A percentile compares a stretch with the other conserved stretches of the same genome.
phyloP scores from a whole-genome alignment of 2,888 invertebrate genomes.

The Baccha elongata region DNA sequence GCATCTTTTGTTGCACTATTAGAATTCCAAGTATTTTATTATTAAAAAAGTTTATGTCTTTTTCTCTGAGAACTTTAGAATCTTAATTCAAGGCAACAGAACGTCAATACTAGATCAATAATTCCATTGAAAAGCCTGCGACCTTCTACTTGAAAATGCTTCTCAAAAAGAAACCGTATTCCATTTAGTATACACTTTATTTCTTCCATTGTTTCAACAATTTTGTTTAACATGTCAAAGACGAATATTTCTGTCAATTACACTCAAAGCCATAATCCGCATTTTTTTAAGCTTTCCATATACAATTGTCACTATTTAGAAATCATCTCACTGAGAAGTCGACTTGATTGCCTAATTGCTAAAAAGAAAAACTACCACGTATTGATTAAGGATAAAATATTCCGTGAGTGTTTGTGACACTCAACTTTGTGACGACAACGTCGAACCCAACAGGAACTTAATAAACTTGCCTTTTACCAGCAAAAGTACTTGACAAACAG shows the following conservation, averaged over 20 bases:
- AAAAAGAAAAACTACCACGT: slow-evolving; percentile 2
- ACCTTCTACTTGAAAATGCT: too few species aligned
- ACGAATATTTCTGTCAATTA: neutral
- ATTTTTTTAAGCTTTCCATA: neutral
- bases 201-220: neutral
- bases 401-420: neutral
- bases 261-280: neutral
- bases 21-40: too few species aligned
- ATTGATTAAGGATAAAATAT: neutral
- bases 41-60: too few species aligned
- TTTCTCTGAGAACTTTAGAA: too few species aligned
- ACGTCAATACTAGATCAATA: too few species aligned
- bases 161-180: too few species aligned
- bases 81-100: too few species aligned
- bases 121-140: too few species aligned
- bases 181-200: too few species aligned
- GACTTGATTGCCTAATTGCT: neutral
- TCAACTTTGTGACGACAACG: neutral
- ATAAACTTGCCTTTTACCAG: neutral
- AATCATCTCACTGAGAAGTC: neutral
- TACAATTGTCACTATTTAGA: neutral
- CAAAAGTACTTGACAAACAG: neutral
- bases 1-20: too few species aligned
- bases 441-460: neutral
- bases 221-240: neutral